Conservation (phyloP, 2,888 invertebrate species). For the Deilephila elpenor region DNA sequence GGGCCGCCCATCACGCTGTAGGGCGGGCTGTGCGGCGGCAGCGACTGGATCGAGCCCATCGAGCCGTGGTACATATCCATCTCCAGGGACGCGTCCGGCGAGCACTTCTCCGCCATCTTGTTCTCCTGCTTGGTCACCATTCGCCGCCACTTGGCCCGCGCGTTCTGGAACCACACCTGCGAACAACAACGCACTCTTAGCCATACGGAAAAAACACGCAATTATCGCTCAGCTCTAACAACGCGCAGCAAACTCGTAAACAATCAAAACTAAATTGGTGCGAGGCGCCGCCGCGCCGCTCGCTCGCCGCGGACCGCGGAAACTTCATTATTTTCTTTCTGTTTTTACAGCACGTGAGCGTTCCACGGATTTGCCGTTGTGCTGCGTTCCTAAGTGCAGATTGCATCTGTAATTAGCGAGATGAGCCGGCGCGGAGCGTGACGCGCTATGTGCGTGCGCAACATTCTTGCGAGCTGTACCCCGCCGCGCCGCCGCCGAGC, state of each 20-base stretch:
- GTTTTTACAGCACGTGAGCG: conserved; percentile 64
- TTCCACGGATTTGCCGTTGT: conserved; percentile 61
- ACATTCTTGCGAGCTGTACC: conserved; percentile 37
- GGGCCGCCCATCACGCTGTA: conserved; percentile 88
- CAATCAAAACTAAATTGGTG: conserved; percentile 39
- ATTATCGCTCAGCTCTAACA: conserved; percentile 47
- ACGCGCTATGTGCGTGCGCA: conserved; percentile 53
- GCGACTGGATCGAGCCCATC: conserved; percentile 87
- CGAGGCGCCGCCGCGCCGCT: conserved; percentile 47
- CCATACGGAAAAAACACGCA: conserved; percentile 52
- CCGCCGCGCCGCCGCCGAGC: conserved; percentile 31
- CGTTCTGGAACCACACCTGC: conserved; percentile 98
- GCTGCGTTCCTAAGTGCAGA: conserved; percentile 63
- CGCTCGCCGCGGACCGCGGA: conserved; percentile 31
- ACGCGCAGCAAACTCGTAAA: conserved; percentile 51
- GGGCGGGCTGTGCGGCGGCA: conserved; percentile 89
- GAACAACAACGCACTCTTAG: conserved; percentile 71
- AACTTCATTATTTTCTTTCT: conserved; percentile 50
- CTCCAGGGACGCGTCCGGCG: conserved; percentile 86
- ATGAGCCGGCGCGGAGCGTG: conserved; percentile 52
- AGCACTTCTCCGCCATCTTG: conserved; percentile 89
- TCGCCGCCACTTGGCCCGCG: conserved; percentile 96
- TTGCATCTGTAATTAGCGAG: conserved; percentile 74
- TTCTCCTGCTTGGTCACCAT: conserved; percentile 93
- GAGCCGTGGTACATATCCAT: conserved; percentile 87